Conservation (phyloP, 1,140 invertebrate genomes). For the Neodiprion fabricii region DNA sequence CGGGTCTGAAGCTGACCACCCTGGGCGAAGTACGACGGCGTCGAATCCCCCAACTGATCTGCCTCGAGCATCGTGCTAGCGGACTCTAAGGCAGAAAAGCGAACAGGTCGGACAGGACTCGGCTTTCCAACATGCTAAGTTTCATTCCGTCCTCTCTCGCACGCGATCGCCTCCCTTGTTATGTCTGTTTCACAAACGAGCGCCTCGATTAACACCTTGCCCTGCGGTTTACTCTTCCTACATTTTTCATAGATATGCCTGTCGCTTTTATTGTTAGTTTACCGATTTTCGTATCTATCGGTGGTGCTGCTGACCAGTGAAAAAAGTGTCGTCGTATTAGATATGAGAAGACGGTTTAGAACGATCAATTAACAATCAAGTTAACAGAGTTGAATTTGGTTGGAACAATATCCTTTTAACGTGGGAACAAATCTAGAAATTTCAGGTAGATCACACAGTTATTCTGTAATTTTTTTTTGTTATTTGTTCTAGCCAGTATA, state of each 20-base stretch:
- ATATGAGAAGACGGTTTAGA: too few species aligned
- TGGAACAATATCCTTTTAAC: too few species aligned
- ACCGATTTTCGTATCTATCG: too few species aligned
- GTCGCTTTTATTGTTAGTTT: too few species aligned
- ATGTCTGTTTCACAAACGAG: slow-evolving; percentile 1
- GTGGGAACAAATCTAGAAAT: too few species aligned
- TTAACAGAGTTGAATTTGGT: too few species aligned
- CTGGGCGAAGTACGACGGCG: slow-evolving; percentile 36
- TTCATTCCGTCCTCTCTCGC: slow-evolving; percentile 3
- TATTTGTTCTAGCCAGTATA: too few species aligned
- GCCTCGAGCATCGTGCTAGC: slow-evolving; percentile 50
- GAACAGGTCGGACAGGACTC: slow-evolving; percentile 14
- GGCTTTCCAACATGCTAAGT: slow-evolving; percentile 7
- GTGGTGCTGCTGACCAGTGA: too few species aligned
- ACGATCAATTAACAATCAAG: too few species aligned
- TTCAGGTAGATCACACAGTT: too few species aligned
- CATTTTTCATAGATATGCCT: background rate
- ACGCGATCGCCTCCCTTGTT: background rate
- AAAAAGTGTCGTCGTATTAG: too few species aligned
- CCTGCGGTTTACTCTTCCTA: background rate
- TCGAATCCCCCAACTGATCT: background rate
- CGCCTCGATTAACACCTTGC: slow-evolving; percentile 1
- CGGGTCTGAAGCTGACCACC: slow-evolving; percentile 44
- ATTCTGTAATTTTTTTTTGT: too few species aligned
- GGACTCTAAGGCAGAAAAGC: slow-evolving; percentile 46